phyloP scores from a whole-genome alignment of 2,888 invertebrate species.

The Palloptera scutellata region DNA sequence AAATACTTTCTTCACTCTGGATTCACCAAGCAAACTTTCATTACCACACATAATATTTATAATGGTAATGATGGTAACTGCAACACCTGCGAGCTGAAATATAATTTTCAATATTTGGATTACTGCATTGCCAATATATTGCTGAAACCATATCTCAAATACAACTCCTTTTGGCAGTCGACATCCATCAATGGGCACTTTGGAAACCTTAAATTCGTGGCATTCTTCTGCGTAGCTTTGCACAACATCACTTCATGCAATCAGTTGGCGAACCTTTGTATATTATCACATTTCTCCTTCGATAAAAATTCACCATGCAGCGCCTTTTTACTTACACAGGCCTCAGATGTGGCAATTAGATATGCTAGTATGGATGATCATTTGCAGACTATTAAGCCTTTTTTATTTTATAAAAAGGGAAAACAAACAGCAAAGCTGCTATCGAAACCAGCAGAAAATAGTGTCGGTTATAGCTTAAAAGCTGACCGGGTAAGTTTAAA shows the following conservation, averaged over 20 bases:
- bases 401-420: conserved; percentile 59
- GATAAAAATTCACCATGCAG: conserved; percentile 66
- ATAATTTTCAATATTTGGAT: conserved; percentile 55
- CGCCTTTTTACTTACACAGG: conserved; percentile 58
- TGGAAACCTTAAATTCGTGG: conserved; percentile 58
- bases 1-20: background rate
- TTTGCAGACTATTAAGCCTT: conserved; percentile 54
- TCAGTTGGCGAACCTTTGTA: conserved; percentile 74
- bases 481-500: background rate
- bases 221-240: conserved; percentile 61
- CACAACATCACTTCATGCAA: conserved; percentile 70
- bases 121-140: conserved; percentile 57
- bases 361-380: conserved; percentile 57
- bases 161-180: conserved; percentile 55
- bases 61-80: conserved; percentile 45
- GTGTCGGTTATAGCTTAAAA: conserved; percentile 25
- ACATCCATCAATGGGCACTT: conserved; percentile 46
- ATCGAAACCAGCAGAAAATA: conserved; percentile 31
- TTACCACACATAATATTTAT: conserved; percentile 33
- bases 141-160: conserved; percentile 55
- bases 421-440: conserved; percentile 48
- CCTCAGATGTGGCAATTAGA: conserved; percentile 55
- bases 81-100: conserved; percentile 51
- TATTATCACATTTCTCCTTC: conserved; percentile 68
- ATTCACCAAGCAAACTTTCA: conserved; percentile 37